phyloP scores from a whole-genome alignment of 2,888 invertebrate genomes.

The Brachyptera risi region DNA sequence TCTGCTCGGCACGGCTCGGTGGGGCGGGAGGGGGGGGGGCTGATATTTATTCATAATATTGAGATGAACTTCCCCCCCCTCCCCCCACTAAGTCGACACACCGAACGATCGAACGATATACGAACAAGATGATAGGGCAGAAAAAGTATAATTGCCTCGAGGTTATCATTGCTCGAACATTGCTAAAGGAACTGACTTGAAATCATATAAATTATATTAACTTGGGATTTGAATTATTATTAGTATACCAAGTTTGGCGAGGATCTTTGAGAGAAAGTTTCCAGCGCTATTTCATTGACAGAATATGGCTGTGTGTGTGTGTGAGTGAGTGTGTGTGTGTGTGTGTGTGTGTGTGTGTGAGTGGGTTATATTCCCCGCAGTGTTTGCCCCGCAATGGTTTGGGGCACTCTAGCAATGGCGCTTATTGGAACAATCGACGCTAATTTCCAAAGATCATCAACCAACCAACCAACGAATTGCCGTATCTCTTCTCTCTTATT shows the following conservation, averaged over 20 bases:
- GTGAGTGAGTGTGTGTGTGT: neutral
- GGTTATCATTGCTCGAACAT: constrained; percentile 29
- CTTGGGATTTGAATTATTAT: constrained; percentile 29
- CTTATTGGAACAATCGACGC: constrained; percentile 23
- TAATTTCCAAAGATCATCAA: constrained; percentile 28
- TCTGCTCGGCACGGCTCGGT: too few species aligned
- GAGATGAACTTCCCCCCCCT: constrained; percentile 44
- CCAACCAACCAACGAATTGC: constrained; percentile 22
- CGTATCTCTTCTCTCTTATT: constrained; percentile 4
- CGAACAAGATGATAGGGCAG: constrained; percentile 25
- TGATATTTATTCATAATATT: constrained; percentile 51
- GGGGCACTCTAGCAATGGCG: neutral
- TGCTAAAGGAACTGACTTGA: constrained; percentile 27
- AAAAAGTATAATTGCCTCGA: constrained; percentile 29
- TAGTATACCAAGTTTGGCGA: constrained; percentile 24
- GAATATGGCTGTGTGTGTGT: neutral
- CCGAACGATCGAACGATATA: constrained; percentile 26
- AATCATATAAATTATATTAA: constrained; percentile 35
- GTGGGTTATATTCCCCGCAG: neutral
- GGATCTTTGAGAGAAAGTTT: constrained; percentile 18
- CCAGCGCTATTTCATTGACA: constrained; percentile 8
- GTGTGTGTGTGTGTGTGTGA: neutral
- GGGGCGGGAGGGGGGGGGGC: constrained; percentile 39
- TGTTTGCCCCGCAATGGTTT: constrained; percentile 5
- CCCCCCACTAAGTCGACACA: constrained; percentile 22